phyloP scores from a whole-genome alignment of 2,888 invertebrate species.

The Monopis laevigella region DNA sequence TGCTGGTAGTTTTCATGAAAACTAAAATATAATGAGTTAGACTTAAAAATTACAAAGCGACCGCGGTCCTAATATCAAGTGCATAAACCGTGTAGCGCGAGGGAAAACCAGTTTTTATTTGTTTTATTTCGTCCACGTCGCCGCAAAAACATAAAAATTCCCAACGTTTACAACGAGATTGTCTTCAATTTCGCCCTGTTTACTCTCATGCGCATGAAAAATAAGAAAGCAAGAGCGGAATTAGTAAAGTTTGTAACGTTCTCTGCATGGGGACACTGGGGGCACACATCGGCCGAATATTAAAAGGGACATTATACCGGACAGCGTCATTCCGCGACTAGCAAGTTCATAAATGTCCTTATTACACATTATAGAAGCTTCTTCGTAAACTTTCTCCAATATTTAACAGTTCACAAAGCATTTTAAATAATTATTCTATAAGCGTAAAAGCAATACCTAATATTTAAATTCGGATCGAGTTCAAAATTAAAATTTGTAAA shows the following conservation, averaged over 20 bases:
- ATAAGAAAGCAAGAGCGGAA: constrained; percentile 35
- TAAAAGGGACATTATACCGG: constrained; percentile 51
- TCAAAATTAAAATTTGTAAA: no score
- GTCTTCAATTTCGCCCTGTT: constrained; percentile 40
- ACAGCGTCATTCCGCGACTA: constrained; percentile 29
- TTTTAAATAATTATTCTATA: no score
- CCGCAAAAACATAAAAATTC: constrained; percentile 40
- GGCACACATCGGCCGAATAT: constrained; percentile 52
- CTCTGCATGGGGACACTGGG: constrained; percentile 29
- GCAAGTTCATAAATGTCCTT: constrained; percentile 46
- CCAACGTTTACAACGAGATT: constrained; percentile 31
- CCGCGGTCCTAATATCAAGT: constrained; percentile 4
- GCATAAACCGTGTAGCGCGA: constrained; percentile 4
- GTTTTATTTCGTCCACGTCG: constrained; percentile 33
- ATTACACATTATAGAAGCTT: constrained; percentile 26
- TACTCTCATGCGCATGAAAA: constrained; percentile 33
- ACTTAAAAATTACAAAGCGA: constrained; percentile 2
- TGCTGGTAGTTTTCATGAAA: no score
- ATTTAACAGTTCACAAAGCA: no score
- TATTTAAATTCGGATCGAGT: no score
- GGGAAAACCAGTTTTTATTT: constrained; percentile 19
- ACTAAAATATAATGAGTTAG: constrained; percentile 6
- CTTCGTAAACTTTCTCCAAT: no score
- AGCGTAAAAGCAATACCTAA: no score
- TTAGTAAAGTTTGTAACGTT: constrained; percentile 41